Percentiles rank a stretch among this genome's conserved stretches.
These are phyloP conservation scores for Pterophyllum scalare DNA, from an alignment of 2,113 vertebrate species.

Conservation along the genomic window DNA sequence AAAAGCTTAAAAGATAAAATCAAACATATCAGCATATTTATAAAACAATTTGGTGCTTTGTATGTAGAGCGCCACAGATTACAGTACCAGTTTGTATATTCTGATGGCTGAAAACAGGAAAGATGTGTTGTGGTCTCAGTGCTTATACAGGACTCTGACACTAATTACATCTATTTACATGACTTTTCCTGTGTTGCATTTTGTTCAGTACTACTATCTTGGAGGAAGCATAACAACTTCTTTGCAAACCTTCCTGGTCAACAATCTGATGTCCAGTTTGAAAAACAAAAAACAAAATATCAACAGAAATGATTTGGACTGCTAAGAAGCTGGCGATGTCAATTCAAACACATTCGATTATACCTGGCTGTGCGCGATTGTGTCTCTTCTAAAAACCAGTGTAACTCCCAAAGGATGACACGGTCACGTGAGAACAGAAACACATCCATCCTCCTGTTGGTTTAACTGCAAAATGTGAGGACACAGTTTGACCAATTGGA, in stretches of 20 bases:
- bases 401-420: conserved; percentile 25
- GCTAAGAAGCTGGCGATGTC: not conserved
- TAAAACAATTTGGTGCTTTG: not conserved
- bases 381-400: conserved; percentile 35
- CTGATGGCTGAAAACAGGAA: not conserved
- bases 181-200: not conserved
- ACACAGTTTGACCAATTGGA: conserved; percentile 34
- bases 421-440: conserved; percentile 23
- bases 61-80: not conserved
- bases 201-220: conserved; percentile 13
- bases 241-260: not conserved
- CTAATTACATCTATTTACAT: conserved; percentile 41
- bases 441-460: conserved; percentile 13
- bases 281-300: not conserved
- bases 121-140: not conserved
- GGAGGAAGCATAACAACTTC: conserved; percentile 1
- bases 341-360: not conserved
- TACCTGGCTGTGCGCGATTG: conserved; percentile 13
- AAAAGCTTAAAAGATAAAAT: not conserved
- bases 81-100: not conserved
- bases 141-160: not conserved
- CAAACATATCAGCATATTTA: not conserved
- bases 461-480: conserved; percentile 10
- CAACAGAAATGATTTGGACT: not conserved
- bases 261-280: not conserved